Evolutionary conservation across 2,113 vertebrate species (phyloP).

Genomic region (Rhagologus leucostigma): DNA sequence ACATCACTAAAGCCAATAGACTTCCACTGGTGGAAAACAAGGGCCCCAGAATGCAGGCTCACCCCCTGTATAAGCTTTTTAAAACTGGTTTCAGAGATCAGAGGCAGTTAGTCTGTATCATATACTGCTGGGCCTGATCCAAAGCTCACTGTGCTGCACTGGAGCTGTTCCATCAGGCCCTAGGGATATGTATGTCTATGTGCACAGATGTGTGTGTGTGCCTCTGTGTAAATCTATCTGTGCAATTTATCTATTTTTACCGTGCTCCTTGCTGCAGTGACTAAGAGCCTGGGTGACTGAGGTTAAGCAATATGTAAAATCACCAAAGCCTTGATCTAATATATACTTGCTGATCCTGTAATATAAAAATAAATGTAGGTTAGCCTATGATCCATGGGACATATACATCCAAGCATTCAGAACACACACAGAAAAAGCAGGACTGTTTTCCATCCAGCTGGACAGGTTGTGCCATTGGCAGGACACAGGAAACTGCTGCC

Average conservation of each 20-base stretch:
- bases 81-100: slow-evolving; percentile 24
- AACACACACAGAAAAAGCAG: slow-evolving; percentile 48
- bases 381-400: slow-evolving; percentile 16
- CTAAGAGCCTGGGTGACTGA: slow-evolving; percentile 26
- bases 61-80: background rate
- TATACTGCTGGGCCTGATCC: background rate
- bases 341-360: slow-evolving; percentile 31
- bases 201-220: background rate
- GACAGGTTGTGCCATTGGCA: slow-evolving; percentile 59
- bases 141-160: slow-evolving; percentile 10
- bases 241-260: slow-evolving; percentile 27
- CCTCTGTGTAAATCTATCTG: slow-evolving; percentile 20
- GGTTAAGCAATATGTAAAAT: slow-evolving; percentile 52
- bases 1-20: background rate
- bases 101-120: background rate
- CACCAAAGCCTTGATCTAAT: slow-evolving; percentile 51
- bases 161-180: slow-evolving; percentile 41
- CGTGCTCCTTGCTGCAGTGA: background rate
- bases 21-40: background rate
- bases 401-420: slow-evolving; percentile 10
- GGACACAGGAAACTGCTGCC: slow-evolving; percentile 53
- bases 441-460: slow-evolving; percentile 57
- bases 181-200: slow-evolving; percentile 16
- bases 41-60: background rate
- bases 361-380: slow-evolving; percentile 48